A percentile compares a stretch with the other conserved stretches of the same genome.
phyloP scores from a whole-genome alignment of 2,797 vertebrate genomes.

The Onychomys leucogaster region DNA sequence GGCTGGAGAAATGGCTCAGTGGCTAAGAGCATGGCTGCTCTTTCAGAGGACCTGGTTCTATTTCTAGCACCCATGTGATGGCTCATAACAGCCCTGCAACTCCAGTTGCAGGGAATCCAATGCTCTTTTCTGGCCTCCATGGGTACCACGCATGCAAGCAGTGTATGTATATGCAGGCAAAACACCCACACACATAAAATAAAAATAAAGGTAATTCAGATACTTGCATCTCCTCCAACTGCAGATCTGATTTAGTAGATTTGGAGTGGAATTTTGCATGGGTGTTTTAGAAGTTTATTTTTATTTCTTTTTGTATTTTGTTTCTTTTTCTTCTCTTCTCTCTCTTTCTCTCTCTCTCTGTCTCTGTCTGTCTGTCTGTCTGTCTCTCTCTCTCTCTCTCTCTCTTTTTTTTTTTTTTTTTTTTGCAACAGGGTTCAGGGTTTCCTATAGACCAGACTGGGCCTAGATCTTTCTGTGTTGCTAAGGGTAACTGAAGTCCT shows the following conservation, averaged over 20 bases:
- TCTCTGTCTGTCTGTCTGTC: too few species aligned
- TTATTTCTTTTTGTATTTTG: background rate
- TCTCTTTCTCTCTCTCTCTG: too few species aligned
- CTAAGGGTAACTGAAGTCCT: background rate
- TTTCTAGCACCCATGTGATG: background rate
- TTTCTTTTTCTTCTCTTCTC: background rate
- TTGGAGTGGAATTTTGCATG: slow-evolving; percentile 34
- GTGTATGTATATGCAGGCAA: background rate
- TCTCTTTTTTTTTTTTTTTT: background rate
- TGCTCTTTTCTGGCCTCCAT: background rate
- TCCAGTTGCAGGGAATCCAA: background rate
- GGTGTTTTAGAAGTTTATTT: background rate
- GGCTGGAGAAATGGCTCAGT: background rate
- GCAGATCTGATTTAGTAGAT: slow-evolving; percentile 33
- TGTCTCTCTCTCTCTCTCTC: background rate
- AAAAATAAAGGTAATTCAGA: slow-evolving; percentile 43
- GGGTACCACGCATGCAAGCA: background rate
- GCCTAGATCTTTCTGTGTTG: background rate
- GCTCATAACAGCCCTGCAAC: background rate
- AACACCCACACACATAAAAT: background rate
- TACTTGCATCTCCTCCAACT: background rate
- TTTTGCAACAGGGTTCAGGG: background rate
- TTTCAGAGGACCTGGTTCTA: background rate
- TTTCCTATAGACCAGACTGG: background rate
- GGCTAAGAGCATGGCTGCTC: background rate